A percentile compares a stretch with the other conserved stretches of the same genome.
Evolutionary conservation across 2,113 vertebrate species (phyloP).

Genomic region (Oryzias melastigma): DNA sequence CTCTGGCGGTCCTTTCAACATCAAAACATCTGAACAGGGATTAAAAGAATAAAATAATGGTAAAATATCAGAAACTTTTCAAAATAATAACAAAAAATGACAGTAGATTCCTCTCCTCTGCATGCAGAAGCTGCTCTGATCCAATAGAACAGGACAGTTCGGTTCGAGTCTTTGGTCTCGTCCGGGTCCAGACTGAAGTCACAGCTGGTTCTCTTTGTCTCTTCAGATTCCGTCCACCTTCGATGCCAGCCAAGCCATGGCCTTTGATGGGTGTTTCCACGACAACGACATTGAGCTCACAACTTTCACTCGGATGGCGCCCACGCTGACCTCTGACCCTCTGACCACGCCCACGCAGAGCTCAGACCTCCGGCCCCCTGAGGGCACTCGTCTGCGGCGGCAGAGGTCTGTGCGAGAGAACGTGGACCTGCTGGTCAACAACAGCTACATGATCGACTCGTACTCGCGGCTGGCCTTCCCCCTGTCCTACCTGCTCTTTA

Average conservation of each 20-base stretch:
- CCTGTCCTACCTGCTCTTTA: conserved; percentile 87
- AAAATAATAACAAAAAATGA: no score
- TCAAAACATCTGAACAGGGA: no score
- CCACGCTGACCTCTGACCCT: conserved; percentile 51
- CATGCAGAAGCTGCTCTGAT: no score
- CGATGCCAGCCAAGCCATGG: conserved; percentile 87
- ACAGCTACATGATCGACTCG: conserved; percentile 90
- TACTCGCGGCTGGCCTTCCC: conserved; percentile 91
- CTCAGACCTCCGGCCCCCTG: conserved; percentile 44
- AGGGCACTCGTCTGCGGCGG: conserved; percentile 73
- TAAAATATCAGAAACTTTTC: no score
- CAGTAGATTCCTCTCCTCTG: no score
- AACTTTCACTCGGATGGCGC: conserved; percentile 50
- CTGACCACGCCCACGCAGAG: conserved; percentile 22
- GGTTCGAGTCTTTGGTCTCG: no score
- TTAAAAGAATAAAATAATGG: no score
- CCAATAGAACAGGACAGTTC: no score
- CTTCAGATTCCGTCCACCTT: conserved; percentile 83
- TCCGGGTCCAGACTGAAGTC: neutral
- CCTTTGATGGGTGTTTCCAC: conserved; percentile 88
- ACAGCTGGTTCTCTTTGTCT: neutral
- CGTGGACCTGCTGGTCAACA: conserved; percentile 84
- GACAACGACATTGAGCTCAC: conserved; percentile 81
- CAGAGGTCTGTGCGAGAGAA: conserved; percentile 79
- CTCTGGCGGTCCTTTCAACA: no score